Evolutionary conservation across 2,113 vertebrate species (phyloP).

Genomic region (Salvelinus sp.): DNA sequence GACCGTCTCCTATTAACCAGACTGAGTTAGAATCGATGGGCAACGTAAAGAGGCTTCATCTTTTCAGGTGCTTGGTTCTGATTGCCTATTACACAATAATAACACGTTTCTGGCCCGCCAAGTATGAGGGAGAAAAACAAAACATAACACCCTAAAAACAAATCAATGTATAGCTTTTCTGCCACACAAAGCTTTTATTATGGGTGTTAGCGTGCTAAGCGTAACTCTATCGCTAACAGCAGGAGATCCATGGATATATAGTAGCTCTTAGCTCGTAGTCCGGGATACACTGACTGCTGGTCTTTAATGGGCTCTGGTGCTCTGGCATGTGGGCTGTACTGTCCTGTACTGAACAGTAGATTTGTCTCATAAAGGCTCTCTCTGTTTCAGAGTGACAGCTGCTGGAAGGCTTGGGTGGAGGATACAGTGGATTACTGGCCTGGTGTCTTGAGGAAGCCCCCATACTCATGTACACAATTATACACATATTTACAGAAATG

Average conservation of each 20-base stretch:
- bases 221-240: conserved; percentile 48
- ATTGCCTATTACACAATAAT: conserved; percentile 78
- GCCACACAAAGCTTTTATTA: conserved; percentile 50
- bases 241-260: conserved; percentile 38
- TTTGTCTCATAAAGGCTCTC: conserved; percentile 26
- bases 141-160: conserved; percentile 22
- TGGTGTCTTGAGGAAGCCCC: too few relatives aligned
- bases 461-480: background rate
- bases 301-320: conserved; percentile 9
- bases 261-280: conserved; percentile 43
- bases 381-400: conserved; percentile 48
- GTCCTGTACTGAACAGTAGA: conserved; percentile 9
- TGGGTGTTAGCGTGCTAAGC: conserved; percentile 49
- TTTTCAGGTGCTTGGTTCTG: conserved; percentile 72
- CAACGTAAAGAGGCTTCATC: conserved; percentile 74
- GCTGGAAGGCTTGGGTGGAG: conserved; percentile 33
- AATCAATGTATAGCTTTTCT: conserved; percentile 63
- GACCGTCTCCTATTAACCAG: conserved; percentile 72
- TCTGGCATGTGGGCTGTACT: conserved; percentile 39
- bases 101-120: conserved; percentile 62
- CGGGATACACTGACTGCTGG: conserved; percentile 24
- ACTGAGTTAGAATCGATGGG: conserved; percentile 70
- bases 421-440: conserved; percentile 37
- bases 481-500: background rate
- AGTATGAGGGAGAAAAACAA: conserved; percentile 55